Percentiles rank a stretch among this genome's conserved stretches.
Evolutionary conservation across 1,140 invertebrate genomes (phyloP).

Genomic region (Drosophila ironensis): DNA sequence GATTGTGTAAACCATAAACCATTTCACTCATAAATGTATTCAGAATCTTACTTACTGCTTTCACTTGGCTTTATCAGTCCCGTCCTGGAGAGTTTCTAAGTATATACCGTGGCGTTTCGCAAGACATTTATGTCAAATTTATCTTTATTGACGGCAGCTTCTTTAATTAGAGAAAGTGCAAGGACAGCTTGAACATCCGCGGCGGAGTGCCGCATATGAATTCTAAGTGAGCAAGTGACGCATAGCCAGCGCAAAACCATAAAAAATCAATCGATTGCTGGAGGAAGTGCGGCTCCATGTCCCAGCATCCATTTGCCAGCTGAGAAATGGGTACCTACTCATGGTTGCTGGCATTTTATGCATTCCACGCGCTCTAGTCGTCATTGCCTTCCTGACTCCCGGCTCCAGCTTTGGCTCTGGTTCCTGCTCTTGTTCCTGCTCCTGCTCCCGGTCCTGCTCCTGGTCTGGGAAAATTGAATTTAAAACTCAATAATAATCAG

Average conservation of each 20-base stretch:
- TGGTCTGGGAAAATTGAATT: conserved; percentile 68
- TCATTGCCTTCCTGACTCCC: background rate
- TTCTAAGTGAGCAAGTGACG: conserved; percentile 17
- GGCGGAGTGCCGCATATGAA: conserved; percentile 13
- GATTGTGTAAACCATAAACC: too few species aligned
- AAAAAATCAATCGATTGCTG: conserved; percentile 38
- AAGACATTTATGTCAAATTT: conserved; percentile 6
- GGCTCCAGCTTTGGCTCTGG: background rate
- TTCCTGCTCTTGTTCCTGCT: too few species aligned
- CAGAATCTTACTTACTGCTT: too few species aligned
- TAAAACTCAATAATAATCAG: conserved; percentile 50
- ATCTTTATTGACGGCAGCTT: conserved; percentile 26
- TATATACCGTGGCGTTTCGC: conserved; percentile 17
- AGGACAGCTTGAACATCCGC: conserved; percentile 19
- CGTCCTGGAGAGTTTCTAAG: too few species aligned
- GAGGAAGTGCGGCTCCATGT: conserved; percentile 17
- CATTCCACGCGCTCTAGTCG: conserved; percentile 19
- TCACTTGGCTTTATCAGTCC: too few species aligned
- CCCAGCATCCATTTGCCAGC: background rate
- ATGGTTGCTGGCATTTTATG: conserved; percentile 16
- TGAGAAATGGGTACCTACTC: background rate
- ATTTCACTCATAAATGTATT: too few species aligned
- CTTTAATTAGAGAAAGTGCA: conserved; percentile 42
- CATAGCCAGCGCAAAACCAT: conserved; percentile 18
- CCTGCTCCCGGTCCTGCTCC: too few species aligned